A percentile compares a stretch with the other conserved stretches of the same genome.
Evolutionary conservation across 1,140 invertebrate genomes (phyloP).

Genomic region (Brachionus paranguensis): DNA sequence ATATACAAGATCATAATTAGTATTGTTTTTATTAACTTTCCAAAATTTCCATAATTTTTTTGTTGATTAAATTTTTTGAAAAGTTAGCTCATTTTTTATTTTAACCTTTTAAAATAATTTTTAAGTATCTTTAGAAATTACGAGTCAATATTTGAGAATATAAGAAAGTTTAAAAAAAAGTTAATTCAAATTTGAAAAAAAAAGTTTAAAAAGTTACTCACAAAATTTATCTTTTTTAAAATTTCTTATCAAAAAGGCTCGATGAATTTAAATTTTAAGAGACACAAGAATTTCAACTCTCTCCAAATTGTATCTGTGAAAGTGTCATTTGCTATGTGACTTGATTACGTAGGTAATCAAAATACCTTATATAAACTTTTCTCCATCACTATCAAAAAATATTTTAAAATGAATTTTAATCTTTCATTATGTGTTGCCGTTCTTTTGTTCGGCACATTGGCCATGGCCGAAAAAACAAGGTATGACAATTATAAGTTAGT

Average conservation of each 20-base stretch:
- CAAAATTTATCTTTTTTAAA: too few species aligned
- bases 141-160: too few species aligned
- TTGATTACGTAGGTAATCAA: conserved; percentile 14
- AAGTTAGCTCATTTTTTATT: too few species aligned
- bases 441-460: background rate
- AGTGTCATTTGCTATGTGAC: background rate
- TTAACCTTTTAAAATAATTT: too few species aligned
- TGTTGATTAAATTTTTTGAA: too few species aligned
- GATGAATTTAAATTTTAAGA: background rate
- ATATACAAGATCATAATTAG: too few species aligned
- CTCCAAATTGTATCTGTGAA: background rate
- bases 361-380: background rate
- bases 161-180: too few species aligned
- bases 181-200: too few species aligned
- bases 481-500: background rate
- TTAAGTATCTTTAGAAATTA: too few species aligned
- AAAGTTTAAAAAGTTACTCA: too few species aligned
- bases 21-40: too few species aligned
- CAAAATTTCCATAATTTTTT: too few species aligned
- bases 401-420: conserved; percentile 26
- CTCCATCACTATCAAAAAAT: background rate
- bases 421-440: background rate
- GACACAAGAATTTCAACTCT: background rate
- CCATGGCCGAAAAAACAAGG: background rate
- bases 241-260: background rate